Evolutionary conservation across 35 echinoderm and acorn worm species (phyloP), one percentile per base, ranked within the genome.

Genomic region (Anneissia japonica): DNA sequence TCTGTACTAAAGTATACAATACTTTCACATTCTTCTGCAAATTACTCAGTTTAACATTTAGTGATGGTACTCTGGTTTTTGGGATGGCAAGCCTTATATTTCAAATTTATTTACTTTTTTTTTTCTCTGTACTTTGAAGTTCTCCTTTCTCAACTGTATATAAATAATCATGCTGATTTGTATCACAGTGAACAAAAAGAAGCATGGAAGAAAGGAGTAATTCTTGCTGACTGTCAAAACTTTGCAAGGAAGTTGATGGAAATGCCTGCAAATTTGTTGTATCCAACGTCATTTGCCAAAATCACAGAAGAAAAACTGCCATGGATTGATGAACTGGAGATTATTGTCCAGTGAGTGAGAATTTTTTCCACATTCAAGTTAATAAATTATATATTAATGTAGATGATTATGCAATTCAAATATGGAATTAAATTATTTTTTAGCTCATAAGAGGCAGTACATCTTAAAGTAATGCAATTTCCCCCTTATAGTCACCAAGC

Each of bases 161-260:
- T n/a, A n/a, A n/a, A n/a, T n/a, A n/a, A n/a, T n/a, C n/a, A n/a
- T n/a, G n/a, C n/a, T n/a, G n/a, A n/a, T n/a, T n/a, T n/a, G n/a
- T n/a, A n/a, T 64, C 2, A 2, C 21, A 64, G 51, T 64, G 51
- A 64, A 2, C 51, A 64, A 64, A 72, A 75, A 17, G 80, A 79
- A 30, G 19, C 45, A 3, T 99, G 96, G 96, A 46, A 83, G 30
- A 91, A 85, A 73, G 96, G 96, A 11, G 35, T 82, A 35, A 87
- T 82, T 28, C 79, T 87, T 38, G 96, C 89, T 32, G 79, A 91
- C 0, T 84, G 92, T 33, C 96, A 99, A 40, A 99, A 99, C 82
- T 94, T 99, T 91, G 92, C 92, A 14, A 30, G 92, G 31, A 91
- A 56, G 26, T 39, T 99, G 80, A 99, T 94, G 92, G 96, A 99